Evolutionary conservation across 2,888 invertebrate species (phyloP).

Genomic region (Hylaea fasciaria): DNA sequence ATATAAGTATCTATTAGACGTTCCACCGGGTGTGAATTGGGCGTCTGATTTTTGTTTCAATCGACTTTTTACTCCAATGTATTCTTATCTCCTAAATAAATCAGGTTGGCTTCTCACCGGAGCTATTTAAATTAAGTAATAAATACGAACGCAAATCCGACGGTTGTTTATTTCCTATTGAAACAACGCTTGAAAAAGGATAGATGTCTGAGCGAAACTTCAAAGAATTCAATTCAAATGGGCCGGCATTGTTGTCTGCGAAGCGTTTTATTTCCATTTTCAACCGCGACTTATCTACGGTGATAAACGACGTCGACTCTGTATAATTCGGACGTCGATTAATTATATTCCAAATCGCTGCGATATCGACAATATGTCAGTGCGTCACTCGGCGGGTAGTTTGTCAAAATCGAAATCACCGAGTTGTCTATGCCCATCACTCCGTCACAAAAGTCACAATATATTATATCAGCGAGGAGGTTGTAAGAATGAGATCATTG

Average conservation of each 20-base stretch:
- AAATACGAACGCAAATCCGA: constrained; percentile 41
- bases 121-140: constrained; percentile 43
- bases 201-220: constrained; percentile 64
- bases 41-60: background rate
- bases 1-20: background rate
- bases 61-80: background rate
- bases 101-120: constrained; percentile 31
- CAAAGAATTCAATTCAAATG: constrained; percentile 78
- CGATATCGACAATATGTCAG: constrained; percentile 62
- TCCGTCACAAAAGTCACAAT: constrained; percentile 56
- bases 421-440: constrained; percentile 28
- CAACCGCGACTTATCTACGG: constrained; percentile 60
- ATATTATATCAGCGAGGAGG: constrained; percentile 59
- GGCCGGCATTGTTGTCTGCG: constrained; percentile 79
- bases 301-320: constrained; percentile 62
- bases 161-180: constrained; percentile 47
- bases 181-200: constrained; percentile 54
- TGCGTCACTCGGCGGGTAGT: constrained; percentile 64
- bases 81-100: constrained; percentile 11
- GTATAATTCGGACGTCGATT: constrained; percentile 68
- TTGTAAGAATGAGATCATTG: constrained; percentile 40
- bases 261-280: constrained; percentile 67
- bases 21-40: background rate
- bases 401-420: constrained; percentile 62
- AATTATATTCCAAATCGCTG: constrained; percentile 70